phyloP scores from a whole-genome alignment of 2,888 invertebrate species.

The Hymenopus coronatus region DNA sequence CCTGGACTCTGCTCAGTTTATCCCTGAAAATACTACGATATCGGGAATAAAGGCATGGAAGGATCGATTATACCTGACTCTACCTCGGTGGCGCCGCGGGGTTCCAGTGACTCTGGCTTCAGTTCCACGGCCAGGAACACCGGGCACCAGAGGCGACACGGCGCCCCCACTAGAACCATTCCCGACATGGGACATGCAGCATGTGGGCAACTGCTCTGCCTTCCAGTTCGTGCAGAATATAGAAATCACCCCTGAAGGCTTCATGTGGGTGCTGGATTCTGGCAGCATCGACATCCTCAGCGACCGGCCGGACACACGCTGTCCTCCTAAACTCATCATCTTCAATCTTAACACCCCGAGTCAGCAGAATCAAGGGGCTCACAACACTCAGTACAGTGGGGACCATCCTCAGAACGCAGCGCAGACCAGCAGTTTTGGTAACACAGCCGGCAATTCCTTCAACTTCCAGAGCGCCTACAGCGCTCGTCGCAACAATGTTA shows the following conservation, averaged over 20 bases:
- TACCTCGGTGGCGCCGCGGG: slow-evolving; percentile 70
- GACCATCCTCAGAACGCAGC: not conserved
- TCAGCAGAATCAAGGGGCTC: not conserved
- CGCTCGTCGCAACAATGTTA: not conserved
- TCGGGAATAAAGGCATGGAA: slow-evolving; percentile 72
- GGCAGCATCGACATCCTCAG: slow-evolving; percentile 64
- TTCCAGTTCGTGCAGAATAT: slow-evolving; percentile 73
- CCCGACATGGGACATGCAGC: slow-evolving; percentile 69
- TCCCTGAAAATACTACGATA: slow-evolving; percentile 71
- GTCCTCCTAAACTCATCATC: slow-evolving; percentile 66
- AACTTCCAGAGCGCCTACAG: not conserved
- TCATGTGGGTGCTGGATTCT: slow-evolving; percentile 68
- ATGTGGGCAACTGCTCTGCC: slow-evolving; percentile 62
- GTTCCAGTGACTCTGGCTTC: slow-evolving; percentile 72
- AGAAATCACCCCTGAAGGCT: slow-evolving; percentile 67
- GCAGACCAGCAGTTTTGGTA: not conserved
- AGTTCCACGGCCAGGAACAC: slow-evolving; percentile 54
- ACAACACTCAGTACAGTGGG: not conserved
- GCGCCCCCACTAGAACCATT: slow-evolving; percentile 71
- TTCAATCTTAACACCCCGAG: slow-evolving; percentile 57
- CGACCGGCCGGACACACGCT: slow-evolving; percentile 44
- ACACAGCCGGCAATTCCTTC: not conserved
- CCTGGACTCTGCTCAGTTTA: slow-evolving; percentile 56
- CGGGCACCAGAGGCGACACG: slow-evolving; percentile 55
- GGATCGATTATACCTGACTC: slow-evolving; percentile 71